Evolutionary conservation across 2,113 vertebrate species (phyloP).

Genomic region (Naja naja): DNA sequence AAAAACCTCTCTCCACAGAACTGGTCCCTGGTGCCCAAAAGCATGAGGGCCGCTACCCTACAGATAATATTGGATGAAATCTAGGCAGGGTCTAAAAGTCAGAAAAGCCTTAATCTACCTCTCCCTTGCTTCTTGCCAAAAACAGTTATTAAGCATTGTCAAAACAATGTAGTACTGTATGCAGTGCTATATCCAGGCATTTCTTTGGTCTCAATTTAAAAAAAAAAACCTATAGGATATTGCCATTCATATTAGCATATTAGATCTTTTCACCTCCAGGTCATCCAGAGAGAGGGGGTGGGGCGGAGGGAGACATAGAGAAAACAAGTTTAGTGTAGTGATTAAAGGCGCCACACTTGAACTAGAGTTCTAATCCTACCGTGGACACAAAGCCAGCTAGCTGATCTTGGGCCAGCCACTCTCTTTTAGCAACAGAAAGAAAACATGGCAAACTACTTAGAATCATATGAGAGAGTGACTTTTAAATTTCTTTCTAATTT

Average conservation of each 20-base stretch:
- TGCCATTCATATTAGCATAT: neutral
- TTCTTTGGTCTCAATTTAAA: neutral
- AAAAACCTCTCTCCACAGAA: no score
- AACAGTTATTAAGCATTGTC: neutral
- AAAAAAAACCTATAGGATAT: neutral
- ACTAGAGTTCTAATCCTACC: neutral
- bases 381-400: neutral
- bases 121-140: neutral
- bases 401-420: neutral
- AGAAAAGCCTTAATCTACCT: neutral
- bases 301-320: neutral
- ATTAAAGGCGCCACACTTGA: neutral
- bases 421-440: neutral
- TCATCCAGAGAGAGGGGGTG: neutral
- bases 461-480: neutral
- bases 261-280: neutral
- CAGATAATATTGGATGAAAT: neutral
- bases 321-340: neutral
- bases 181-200: neutral
- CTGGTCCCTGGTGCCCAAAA: no score
- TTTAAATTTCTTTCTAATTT: neutral
- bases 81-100: neutral
- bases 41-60: no score
- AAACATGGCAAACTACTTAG: neutral
- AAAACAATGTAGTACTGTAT: neutral